phyloP scores from a whole-genome alignment of 2,797 vertebrate genomes.

The Lindbergichthys nudifrons region DNA sequence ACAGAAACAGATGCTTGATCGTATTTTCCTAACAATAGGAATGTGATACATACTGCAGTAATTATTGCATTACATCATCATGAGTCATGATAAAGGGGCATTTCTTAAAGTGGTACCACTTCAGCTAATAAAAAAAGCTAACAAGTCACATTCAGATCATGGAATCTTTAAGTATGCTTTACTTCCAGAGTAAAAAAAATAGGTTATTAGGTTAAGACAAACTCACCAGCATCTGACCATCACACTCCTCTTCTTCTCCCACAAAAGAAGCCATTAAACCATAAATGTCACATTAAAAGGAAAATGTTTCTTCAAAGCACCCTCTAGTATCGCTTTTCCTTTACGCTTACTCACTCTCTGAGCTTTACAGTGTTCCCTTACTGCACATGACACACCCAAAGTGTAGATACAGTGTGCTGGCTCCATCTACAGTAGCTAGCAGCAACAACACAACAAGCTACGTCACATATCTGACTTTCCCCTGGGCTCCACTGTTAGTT shows the following conservation, averaged over 20 bases:
- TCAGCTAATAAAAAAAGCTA: background rate
- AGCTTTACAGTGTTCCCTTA: constrained; percentile 24
- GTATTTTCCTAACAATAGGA: background rate
- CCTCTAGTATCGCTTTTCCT: background rate
- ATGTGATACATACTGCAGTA: background rate
- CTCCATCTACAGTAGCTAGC: constrained; percentile 58
- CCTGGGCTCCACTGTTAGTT: constrained; percentile 22
- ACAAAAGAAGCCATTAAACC: constrained; percentile 56
- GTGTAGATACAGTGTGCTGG: constrained; percentile 18
- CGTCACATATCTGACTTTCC: constrained; percentile 22
- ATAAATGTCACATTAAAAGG: constrained; percentile 9
- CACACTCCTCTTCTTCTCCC: constrained; percentile 63
- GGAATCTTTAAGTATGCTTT: background rate
- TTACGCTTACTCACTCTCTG: background rate
- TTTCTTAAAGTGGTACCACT: background rate
- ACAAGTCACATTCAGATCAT: constrained; percentile 5
- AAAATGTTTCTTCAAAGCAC: background rate
- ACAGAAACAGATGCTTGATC: too few relatives aligned
- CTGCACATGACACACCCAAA: constrained; percentile 67
- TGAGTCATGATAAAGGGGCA: background rate
- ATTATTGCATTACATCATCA: background rate
- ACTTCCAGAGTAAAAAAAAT: background rate
- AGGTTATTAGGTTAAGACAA: background rate
- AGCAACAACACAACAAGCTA: constrained; percentile 12
- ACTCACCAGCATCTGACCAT: constrained; percentile 72